These are phyloP conservation scores for Melospiza georgiana DNA, from an alignment of 2,113 vertebrate species.

Conservation along the genomic window DNA sequence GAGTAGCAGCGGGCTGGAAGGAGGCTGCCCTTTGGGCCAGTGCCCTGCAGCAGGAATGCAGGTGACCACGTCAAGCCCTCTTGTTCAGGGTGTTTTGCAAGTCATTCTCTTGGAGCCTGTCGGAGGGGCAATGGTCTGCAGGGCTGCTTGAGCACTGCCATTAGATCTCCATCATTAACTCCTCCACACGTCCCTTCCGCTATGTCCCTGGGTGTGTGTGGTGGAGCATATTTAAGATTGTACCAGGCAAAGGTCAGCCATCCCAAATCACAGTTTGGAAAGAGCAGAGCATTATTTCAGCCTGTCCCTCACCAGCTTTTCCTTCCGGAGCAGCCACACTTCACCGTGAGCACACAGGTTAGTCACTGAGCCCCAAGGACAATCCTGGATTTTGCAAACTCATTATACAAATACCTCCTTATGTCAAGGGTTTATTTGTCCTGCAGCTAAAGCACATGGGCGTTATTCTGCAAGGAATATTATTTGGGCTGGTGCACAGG, in stretches of 20 bases:
- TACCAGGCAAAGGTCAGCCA: neutral
- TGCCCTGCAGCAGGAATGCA: neutral
- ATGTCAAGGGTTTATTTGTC: neutral
- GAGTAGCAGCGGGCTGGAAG: neutral
- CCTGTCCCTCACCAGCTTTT: neutral
- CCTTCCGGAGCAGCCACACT: neutral
- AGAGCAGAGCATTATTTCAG: neutral
- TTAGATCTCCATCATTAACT: slow-evolving; percentile 11
- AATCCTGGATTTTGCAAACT: neutral
- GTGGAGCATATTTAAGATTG: neutral
- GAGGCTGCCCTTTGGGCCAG: neutral
- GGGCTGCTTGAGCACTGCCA: neutral
- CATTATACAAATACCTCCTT: neutral
- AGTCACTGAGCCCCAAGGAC: neutral
- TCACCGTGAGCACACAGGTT: fast-evolving
- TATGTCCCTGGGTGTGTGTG: neutral
- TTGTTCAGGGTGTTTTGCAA: neutral
- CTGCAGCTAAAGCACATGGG: neutral
- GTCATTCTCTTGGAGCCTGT: neutral
- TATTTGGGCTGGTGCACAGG: neutral
- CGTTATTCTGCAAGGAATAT: neutral
- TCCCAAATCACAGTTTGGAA: neutral
- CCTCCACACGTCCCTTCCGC: neutral
- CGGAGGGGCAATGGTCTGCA: neutral
- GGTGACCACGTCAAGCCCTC: neutral